Base-by-base conservation (phyloP, 2,888 invertebrate genomes). In the Asteroscopus sphinx region DNA sequence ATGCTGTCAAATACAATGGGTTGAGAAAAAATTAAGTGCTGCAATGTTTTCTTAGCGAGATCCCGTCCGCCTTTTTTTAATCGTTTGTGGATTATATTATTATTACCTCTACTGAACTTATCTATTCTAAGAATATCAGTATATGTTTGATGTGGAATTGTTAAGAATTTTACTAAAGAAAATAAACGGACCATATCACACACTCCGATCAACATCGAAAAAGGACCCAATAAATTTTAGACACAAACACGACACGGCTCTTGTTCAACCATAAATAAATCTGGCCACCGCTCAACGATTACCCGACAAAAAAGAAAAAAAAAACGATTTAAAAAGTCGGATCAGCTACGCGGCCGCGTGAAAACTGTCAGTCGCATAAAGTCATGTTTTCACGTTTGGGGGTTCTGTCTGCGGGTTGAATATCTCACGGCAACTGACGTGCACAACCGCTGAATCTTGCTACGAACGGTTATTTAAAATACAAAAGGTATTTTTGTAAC, bases 281-380 rank as follows among this genome's bases (percentile, higher is more conserved):
- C 54, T 33, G 28, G 46, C 47, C 53, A 55, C 48, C 66, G 55
- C 59, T 62, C 73, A 49, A 59, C 72, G 68, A 67, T 41, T 70
- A 41, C 1, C 57, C 51, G 35, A 40, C 47, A 57, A 57, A 66
- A 68, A 51, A 36, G 15, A 55, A 51, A 57, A 55, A 59, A 72
- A 73, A 65, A 76, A 30, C 53, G 39, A 68, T 76, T 65, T 44
- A 61, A 71, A 76, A 73, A 68, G 49, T 62, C 69, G 60, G 55
- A 57, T 73, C 69, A 52, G 61, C 44, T 49, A 41, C 9, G 9
- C 32, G 40, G 26, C 16, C 35, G 73, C 48, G 58, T 53, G 57
- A 76, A 65, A 54, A 40, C 69, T 73, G 73, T 73, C 73, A 68
- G 57, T 58, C 66, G 52, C 74, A 76, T 62, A 73, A 68, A 76